Conservation (phyloP, 2,797 vertebrate genomes). For the Acipenser ruthenus region DNA sequence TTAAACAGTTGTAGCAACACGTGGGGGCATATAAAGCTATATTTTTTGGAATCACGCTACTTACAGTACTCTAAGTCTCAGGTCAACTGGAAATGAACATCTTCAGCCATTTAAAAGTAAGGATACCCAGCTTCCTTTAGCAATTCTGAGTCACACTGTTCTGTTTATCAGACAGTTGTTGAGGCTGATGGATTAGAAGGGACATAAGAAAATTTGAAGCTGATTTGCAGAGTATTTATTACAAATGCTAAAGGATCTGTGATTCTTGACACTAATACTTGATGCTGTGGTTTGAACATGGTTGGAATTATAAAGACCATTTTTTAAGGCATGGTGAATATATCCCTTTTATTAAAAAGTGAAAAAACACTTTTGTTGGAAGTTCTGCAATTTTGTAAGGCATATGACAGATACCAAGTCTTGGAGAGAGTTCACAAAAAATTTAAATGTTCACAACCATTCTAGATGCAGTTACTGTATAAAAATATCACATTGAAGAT, state of each 20-base stretch:
- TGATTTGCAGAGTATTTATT: conserved; percentile 13
- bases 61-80: not conserved
- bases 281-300: conserved; percentile 7
- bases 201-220: conserved; percentile 8
- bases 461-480: too few relatives aligned
- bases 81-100: not conserved
- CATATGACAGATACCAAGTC: too few relatives aligned
- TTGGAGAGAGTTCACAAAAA: too few relatives aligned
- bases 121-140: conserved; percentile 5
- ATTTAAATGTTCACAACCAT: too few relatives aligned
- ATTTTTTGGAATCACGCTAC: too few relatives aligned
- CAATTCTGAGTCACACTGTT: conserved; percentile 16
- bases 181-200: conserved; percentile 11
- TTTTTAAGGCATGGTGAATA: too few relatives aligned
- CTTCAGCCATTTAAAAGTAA: not conserved
- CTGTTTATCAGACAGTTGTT: conserved; percentile 19
- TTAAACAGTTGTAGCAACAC: too few relatives aligned
- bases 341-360: too few relatives aligned
- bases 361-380: too few relatives aligned
- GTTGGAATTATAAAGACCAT: not conserved
- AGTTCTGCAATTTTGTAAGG: too few relatives aligned
- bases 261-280: conserved; percentile 1
- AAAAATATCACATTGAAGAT: too few relatives aligned
- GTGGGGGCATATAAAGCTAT: too few relatives aligned
- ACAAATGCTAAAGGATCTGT: conserved; percentile 11